Percentiles rank a stretch among this genome's conserved stretches.
phyloP scores from a whole-genome alignment of 2,113 vertebrate species.

The Ammospiza nelsoni region DNA sequence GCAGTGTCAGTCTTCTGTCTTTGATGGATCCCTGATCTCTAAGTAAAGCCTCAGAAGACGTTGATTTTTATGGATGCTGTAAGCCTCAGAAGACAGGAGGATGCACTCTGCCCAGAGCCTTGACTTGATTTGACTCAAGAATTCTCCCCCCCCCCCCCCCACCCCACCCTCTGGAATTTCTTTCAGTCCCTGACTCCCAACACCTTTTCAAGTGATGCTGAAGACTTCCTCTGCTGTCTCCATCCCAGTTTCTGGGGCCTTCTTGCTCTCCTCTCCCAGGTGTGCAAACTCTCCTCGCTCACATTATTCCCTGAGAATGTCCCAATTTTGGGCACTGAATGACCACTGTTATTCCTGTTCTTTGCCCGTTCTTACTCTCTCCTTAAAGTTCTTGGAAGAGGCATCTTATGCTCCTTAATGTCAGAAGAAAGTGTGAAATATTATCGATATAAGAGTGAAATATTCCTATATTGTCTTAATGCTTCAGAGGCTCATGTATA shows the following conservation, averaged over 20 bases:
- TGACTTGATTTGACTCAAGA: not conserved
- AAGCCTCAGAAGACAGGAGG: not conserved
- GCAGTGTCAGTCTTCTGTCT: not conserved
- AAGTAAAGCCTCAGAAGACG: not conserved
- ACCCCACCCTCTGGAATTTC: not conserved
- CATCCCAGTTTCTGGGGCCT: fast-evolving
- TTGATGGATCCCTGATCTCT: not conserved
- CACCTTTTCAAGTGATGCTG: not conserved
- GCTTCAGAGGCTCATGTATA: not conserved
- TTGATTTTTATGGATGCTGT: not conserved
- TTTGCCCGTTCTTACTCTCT: not conserved
- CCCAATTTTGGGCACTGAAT: not conserved
- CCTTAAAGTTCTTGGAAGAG: not conserved
- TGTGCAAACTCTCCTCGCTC: not conserved
- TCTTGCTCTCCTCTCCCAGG: not conserved
- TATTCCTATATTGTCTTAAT: not conserved
- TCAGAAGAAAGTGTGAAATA: not conserved
- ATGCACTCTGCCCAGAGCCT: not conserved
- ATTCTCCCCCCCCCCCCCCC: not conserved
- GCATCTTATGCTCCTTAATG: not conserved
- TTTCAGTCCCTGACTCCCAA: not conserved
- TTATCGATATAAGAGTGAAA: not conserved
- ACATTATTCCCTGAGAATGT: not conserved
- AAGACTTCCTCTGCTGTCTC: not conserved
- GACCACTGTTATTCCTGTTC: not conserved